phyloP scores from a whole-genome alignment of 2,113 vertebrate genomes.

The Ciconia boyciana region DNA sequence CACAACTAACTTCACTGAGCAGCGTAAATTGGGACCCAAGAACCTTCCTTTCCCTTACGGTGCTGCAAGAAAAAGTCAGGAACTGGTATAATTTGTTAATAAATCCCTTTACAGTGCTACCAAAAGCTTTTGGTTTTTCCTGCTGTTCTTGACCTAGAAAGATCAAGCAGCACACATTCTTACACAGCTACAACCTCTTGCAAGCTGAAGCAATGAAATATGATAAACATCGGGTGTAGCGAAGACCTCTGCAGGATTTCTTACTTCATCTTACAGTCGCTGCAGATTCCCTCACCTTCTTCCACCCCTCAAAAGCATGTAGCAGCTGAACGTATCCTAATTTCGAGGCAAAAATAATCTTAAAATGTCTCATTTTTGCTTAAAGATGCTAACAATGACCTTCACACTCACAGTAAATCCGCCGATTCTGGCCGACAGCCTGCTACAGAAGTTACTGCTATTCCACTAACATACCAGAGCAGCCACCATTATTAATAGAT shows the following conservation, averaged over 20 bases:
- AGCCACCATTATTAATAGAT: not conserved
- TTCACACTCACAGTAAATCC: not conserved
- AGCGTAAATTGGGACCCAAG: not conserved
- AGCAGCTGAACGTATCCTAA: not conserved
- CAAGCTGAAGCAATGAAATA: not conserved
- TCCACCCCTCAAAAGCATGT: fast-evolving
- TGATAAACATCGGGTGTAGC: fast-evolving
- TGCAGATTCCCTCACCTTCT: fast-evolving
- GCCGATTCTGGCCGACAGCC: not conserved
- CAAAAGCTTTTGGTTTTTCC: not conserved
- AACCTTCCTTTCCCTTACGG: not conserved
- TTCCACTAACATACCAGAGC: not conserved
- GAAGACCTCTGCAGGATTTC: not conserved
- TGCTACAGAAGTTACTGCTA: not conserved
- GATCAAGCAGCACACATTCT: not conserved
- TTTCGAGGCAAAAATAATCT: not conserved
- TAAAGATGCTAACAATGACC: not conserved
- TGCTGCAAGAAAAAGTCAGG: not conserved
- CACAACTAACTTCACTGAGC: not conserved
- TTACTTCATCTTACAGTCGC: fast-evolving
- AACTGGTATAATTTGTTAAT: not conserved
- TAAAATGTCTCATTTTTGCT: not conserved
- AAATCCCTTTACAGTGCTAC: not conserved
- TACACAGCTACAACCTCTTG: not conserved
- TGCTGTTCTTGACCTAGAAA: slow-evolving; percentile 35